Conservation (phyloP, 2,797 vertebrate genomes). For the Allobates femoralis region DNA sequence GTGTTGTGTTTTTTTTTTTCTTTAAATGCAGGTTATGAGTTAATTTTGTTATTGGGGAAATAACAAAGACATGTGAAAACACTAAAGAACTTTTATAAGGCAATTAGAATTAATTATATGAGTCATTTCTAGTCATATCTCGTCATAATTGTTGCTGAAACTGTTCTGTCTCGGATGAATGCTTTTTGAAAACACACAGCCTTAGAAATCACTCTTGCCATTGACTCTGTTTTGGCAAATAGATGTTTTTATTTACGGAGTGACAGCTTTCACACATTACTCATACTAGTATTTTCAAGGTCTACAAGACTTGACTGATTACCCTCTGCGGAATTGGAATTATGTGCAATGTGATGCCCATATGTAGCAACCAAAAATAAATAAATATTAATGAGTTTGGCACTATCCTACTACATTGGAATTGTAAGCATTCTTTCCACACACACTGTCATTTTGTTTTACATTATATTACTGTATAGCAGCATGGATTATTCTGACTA, state of each 20-base stretch:
- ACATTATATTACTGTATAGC: slow-evolving; percentile 12
- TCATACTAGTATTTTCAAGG: slow-evolving; percentile 34
- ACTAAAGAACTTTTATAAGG: slow-evolving; percentile 8
- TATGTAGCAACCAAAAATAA: slow-evolving; percentile 41
- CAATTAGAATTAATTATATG: slow-evolving; percentile 33
- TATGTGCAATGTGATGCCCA: slow-evolving; percentile 34
- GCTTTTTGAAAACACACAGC: slow-evolving; percentile 12
- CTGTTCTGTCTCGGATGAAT: slow-evolving; percentile 22
- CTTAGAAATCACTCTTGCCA: slow-evolving; percentile 5
- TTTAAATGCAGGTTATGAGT: not conserved
- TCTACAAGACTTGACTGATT: slow-evolving; percentile 44
- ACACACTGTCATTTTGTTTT: not conserved
- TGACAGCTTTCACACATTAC: slow-evolving; percentile 45
- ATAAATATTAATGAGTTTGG: slow-evolving; percentile 39
- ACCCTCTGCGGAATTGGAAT: slow-evolving; percentile 20
- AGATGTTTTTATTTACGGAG: slow-evolving; percentile 55
- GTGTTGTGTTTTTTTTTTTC: not conserved
- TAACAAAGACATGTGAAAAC: not conserved
- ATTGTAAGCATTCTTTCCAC: slow-evolving; percentile 24
- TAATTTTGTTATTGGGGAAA: not conserved
- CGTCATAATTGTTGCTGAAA: not conserved
- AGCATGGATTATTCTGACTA: not conserved
- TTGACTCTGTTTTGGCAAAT: slow-evolving; percentile 21
- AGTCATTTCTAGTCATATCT: slow-evolving; percentile 36
- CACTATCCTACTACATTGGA: not conserved